phyloP scores from a whole-genome alignment of 2,888 invertebrate genomes.

The Andrena bucephala region DNA sequence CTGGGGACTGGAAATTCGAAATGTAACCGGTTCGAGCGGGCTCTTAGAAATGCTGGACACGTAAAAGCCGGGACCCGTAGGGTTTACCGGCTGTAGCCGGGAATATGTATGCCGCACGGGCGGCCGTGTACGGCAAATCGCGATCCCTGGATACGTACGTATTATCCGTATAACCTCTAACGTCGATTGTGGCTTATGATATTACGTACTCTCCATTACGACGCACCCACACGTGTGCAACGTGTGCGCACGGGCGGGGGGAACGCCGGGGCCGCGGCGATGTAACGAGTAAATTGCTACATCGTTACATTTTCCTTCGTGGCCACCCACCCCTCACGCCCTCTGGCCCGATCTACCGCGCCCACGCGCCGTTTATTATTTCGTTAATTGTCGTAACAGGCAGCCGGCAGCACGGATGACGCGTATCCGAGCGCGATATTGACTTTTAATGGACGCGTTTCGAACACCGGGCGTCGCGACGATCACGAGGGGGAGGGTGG shows the following conservation, averaged over 20 bases:
- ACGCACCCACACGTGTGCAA: slow-evolving; percentile 3
- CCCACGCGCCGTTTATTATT: slow-evolving; percentile 51
- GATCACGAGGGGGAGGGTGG: neutral
- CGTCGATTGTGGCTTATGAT: slow-evolving; percentile 72
- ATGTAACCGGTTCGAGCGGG: slow-evolving; percentile 70
- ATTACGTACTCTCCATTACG: slow-evolving; percentile 69
- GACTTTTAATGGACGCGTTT: slow-evolving; percentile 17
- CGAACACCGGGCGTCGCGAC: neutral
- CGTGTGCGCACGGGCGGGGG: neutral
- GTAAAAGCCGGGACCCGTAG: slow-evolving; percentile 76
- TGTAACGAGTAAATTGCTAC: slow-evolving; percentile 71
- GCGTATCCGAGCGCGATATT: slow-evolving; percentile 2
- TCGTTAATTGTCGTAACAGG: slow-evolving; percentile 53
- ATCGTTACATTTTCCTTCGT: slow-evolving; percentile 67
- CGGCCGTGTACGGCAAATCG: slow-evolving; percentile 74
- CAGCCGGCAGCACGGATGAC: slow-evolving; percentile 11
- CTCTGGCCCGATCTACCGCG: slow-evolving; percentile 14
- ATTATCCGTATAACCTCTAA: slow-evolving; percentile 70
- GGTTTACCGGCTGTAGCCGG: slow-evolving; percentile 72
- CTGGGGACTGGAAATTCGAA: slow-evolving; percentile 71
- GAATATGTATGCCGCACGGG: slow-evolving; percentile 70
- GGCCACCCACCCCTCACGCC: neutral
- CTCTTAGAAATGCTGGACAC: slow-evolving; percentile 79
- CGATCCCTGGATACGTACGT: slow-evolving; percentile 71
- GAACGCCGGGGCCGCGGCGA: slow-evolving; percentile 9